Percentiles rank a stretch among this genome's conserved stretches.
Evolutionary conservation across 1,140 invertebrate species (phyloP).

Genomic region (Drosophila ananassae): DNA sequence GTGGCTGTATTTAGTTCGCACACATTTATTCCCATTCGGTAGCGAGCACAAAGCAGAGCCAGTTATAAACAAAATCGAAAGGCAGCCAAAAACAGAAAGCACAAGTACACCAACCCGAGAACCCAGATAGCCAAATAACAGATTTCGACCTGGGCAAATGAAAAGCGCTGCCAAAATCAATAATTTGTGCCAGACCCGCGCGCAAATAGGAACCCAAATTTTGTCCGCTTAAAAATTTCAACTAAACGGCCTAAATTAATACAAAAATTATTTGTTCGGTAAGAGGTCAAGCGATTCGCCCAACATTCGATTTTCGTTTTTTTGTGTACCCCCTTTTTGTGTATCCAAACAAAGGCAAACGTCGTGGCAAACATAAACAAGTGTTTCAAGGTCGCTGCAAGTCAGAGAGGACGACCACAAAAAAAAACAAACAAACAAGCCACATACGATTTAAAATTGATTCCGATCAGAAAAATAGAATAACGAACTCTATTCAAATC

Average conservation of each 20-base stretch:
- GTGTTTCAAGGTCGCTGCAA: constrained; percentile 73
- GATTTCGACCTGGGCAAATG: constrained; percentile 57
- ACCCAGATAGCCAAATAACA: constrained; percentile 51
- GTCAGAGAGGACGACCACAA: constrained; percentile 57
- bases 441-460: constrained; percentile 17
- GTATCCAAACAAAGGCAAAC: constrained; percentile 31
- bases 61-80: constrained; percentile 82
- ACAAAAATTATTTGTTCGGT: constrained; percentile 5
- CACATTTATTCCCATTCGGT: constrained; percentile 2
- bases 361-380: constrained; percentile 70
- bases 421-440: constrained; percentile 7
- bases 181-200: constrained; percentile 64
- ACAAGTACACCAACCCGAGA: constrained; percentile 32
- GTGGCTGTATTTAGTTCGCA: constrained; percentile 5
- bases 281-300: constrained; percentile 2
- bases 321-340: neutral
- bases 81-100: constrained; percentile 59
- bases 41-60: constrained; percentile 60
- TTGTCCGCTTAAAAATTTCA: constrained; percentile 7
- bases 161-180: constrained; percentile 67
- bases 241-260: neutral
- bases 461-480: constrained; percentile 1
- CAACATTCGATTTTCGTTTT: neutral
- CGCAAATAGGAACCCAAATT: constrained; percentile 15
- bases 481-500: too few relatives aligned